phyloP scores from a whole-genome alignment of 2,113 vertebrate species.

The Alectura lathami region DNA sequence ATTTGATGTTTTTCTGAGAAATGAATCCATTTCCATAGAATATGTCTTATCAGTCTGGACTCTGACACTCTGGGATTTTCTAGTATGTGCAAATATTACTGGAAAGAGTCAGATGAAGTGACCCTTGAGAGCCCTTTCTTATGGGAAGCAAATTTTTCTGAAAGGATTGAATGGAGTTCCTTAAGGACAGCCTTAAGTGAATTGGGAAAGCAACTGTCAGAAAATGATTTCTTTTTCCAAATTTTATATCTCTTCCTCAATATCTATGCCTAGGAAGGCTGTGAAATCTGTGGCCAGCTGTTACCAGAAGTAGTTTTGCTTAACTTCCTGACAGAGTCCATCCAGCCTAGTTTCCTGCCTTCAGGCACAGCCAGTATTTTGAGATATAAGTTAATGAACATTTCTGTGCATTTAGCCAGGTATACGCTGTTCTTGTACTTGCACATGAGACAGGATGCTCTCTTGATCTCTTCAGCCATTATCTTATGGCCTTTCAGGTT shows the following conservation, averaged over 20 bases:
- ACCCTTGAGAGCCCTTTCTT: background rate
- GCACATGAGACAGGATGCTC: background rate
- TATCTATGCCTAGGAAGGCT: background rate
- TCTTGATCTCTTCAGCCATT: background rate
- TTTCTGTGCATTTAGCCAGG: background rate
- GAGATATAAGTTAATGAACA: background rate
- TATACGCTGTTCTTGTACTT: background rate
- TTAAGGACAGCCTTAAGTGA: background rate
- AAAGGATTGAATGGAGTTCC: background rate
- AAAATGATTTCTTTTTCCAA: background rate
- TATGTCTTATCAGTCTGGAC: background rate
- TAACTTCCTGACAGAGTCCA: background rate
- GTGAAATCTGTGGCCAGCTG: background rate
- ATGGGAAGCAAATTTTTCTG: background rate
- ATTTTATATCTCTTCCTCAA: background rate
- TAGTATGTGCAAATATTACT: background rate
- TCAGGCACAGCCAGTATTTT: background rate
- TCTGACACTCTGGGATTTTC: background rate
- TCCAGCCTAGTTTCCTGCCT: background rate
- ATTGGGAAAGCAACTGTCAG: background rate
- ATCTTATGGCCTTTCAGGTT: background rate
- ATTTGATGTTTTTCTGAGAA: conserved; percentile 9
- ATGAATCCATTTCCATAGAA: background rate
- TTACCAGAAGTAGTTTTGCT: background rate
- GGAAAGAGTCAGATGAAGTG: background rate